A percentile compares a stretch with the other conserved stretches of the same genome.
These are phyloP conservation scores for Pyrochroa serraticornis DNA, from an alignment of 2,888 invertebrate genomes.

Conservation along the genomic window DNA sequence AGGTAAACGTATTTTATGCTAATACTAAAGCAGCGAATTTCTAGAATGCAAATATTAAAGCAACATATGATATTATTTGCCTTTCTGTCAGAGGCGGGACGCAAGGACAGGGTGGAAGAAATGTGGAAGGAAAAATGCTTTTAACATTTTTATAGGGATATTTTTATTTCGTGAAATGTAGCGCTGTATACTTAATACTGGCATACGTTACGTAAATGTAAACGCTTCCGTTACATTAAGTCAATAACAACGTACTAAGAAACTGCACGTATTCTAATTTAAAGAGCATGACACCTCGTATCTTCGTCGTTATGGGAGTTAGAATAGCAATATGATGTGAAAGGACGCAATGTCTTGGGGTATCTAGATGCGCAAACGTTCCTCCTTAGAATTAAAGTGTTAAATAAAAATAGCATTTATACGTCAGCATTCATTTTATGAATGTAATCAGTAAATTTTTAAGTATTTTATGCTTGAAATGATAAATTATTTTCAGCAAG, in stretches of 20 bases:
- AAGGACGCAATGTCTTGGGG: too few species aligned
- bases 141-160: slow-evolving; percentile 26
- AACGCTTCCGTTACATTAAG: slow-evolving; percentile 27
- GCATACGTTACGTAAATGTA: slow-evolving; percentile 28
- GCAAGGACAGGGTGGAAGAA: slow-evolving; percentile 8
- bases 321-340: too few species aligned
- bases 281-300: too few species aligned
- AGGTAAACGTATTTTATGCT: slow-evolving; percentile 18
- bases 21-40: slow-evolving; percentile 17
- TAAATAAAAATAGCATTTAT: too few species aligned
- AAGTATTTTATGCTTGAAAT: too few species aligned
- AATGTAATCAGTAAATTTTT: too few species aligned
- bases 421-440: too few species aligned
- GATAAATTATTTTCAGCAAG: too few species aligned
- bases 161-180: slow-evolving; percentile 29
- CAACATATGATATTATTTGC: slow-evolving; percentile 30
- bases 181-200: slow-evolving; percentile 25
- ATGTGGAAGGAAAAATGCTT: slow-evolving; percentile 26
- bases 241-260: neutral
- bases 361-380: too few species aligned
- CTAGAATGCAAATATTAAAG: slow-evolving; percentile 27
- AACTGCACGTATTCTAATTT: too few species aligned
- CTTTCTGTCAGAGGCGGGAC: slow-evolving; percentile 16
- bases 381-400: too few species aligned
- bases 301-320: too few species aligned